Percentiles rank a stretch among this genome's conserved stretches.
Evolutionary conservation across 2,888 invertebrate species (phyloP).

Genomic region (Portevinia maculata): DNA sequence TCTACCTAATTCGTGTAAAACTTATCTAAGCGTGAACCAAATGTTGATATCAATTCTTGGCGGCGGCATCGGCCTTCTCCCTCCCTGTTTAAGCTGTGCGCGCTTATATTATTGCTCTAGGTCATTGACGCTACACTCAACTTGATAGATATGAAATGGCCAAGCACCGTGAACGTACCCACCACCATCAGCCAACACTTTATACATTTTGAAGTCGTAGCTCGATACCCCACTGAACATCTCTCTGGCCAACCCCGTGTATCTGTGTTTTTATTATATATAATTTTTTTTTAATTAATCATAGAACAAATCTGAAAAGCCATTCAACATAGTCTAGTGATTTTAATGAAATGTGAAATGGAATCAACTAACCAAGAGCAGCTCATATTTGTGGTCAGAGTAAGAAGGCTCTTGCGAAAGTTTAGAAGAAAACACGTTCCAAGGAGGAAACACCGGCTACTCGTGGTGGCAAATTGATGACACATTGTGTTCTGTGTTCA

Average conservation of each 20-base stretch:
- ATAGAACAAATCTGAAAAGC: slow-evolving; percentile 70
- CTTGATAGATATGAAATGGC: slow-evolving; percentile 72
- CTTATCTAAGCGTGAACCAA: slow-evolving; percentile 67
- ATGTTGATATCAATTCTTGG: slow-evolving; percentile 49
- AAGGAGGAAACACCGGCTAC: slow-evolving; percentile 26
- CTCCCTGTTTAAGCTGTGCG: slow-evolving; percentile 34
- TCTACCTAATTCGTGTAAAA: slow-evolving; percentile 58
- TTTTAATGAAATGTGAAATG: slow-evolving; percentile 71
- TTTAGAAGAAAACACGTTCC: slow-evolving; percentile 61
- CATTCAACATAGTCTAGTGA: slow-evolving; percentile 73
- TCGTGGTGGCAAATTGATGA: slow-evolving; percentile 62
- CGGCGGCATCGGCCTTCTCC: neutral
- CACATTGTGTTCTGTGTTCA: slow-evolving; percentile 65
- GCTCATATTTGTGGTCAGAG: slow-evolving; percentile 47
- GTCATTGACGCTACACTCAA: slow-evolving; percentile 71
- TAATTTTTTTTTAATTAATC: slow-evolving; percentile 62
- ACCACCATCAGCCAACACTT: slow-evolving; percentile 13
- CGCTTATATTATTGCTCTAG: slow-evolving; percentile 65
- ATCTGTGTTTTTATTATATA: slow-evolving; percentile 5
- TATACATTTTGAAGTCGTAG: slow-evolving; percentile 1
- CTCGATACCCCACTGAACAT: neutral
- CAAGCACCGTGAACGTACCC: slow-evolving; percentile 65
- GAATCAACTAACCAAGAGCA: slow-evolving; percentile 45
- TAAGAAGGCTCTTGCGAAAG: slow-evolving; percentile 20
- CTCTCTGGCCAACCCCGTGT: slow-evolving; percentile 4